Conservation (phyloP, 35 echinoderm and acorn worm genomes). For the Ptychodera flava region DNA sequence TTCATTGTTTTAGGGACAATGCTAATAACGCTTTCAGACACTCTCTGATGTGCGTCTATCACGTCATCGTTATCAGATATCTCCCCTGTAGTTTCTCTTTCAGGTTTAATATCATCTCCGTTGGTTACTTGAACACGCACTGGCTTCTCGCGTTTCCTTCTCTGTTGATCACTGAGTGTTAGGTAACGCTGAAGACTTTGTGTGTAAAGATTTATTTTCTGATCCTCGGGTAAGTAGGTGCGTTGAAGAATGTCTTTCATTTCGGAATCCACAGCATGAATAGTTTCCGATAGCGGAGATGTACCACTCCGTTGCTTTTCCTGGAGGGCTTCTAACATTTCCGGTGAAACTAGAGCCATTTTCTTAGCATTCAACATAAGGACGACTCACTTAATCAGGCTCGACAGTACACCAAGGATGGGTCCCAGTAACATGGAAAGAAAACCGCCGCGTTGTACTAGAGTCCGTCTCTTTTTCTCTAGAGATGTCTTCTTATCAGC, state of each 20-base stretch:
- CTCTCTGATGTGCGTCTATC: too few relatives aligned
- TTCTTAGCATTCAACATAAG: constrained; percentile 29
- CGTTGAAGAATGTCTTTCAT: constrained; percentile 40
- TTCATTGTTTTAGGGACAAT: too few relatives aligned
- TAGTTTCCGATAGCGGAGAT: constrained; percentile 1
- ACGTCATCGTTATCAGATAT: too few relatives aligned
- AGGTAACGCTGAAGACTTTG: constrained; percentile 35
- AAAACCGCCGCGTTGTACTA: constrained; percentile 38
- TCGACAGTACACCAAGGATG: too few relatives aligned
- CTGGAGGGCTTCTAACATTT: constrained; percentile 5
- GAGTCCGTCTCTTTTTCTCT: constrained; percentile 31
- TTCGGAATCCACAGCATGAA: constrained; percentile 22
- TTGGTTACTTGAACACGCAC: too few relatives aligned
- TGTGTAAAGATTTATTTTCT: constrained; percentile 42
- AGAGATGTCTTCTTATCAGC: constrained; percentile 32
- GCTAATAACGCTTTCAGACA: too few relatives aligned
- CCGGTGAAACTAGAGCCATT: constrained; percentile 42
- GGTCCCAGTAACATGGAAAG: constrained; percentile 8
- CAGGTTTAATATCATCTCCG: too few relatives aligned
- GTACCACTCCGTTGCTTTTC: neutral
- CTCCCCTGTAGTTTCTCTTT: too few relatives aligned
- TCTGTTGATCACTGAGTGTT: too few relatives aligned
- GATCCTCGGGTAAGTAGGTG: constrained; percentile 24
- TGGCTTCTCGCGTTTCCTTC: too few relatives aligned
- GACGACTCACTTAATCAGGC: constrained; percentile 7